Evolutionary conservation across 2,113 vertebrate species (phyloP).

Genomic region (Mohoua ochrocephala): DNA sequence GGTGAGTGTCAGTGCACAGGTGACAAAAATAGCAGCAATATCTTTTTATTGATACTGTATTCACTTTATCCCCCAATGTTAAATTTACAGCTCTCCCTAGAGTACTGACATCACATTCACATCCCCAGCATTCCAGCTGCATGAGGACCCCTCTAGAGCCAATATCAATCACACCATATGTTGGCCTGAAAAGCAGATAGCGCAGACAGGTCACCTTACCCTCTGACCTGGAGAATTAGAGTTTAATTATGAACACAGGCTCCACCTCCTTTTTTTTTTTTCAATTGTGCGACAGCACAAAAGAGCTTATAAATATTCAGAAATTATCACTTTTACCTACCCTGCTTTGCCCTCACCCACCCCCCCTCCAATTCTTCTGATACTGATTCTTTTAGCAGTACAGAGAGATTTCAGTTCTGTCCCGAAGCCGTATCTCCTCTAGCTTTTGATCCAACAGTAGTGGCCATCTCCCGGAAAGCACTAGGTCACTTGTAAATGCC

Average conservation of each 20-base stretch:
- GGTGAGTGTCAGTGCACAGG: neutral
- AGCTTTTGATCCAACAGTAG: constrained; percentile 39
- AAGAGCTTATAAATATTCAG: constrained; percentile 35
- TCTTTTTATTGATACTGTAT: constrained; percentile 48
- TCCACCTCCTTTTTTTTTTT: constrained; percentile 11
- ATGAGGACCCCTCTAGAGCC: neutral
- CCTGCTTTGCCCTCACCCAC: neutral
- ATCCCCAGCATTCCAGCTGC: neutral
- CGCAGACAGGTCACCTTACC: neutral
- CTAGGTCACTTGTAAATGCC: constrained; percentile 24
- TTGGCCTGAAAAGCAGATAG: neutral
- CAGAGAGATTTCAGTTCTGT: constrained; percentile 4
- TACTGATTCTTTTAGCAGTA: constrained; percentile 2
- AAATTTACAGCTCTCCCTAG: constrained; percentile 9
- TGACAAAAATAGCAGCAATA: constrained; percentile 31
- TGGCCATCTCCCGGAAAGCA: neutral
- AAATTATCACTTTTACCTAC: neutral
- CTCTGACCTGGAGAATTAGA: neutral
- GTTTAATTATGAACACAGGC: neutral
- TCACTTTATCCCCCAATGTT: neutral
- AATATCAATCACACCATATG: constrained; percentile 12
- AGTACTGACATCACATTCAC: neutral
- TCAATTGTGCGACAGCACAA: neutral
- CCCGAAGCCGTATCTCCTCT: neutral
- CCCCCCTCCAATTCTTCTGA: neutral